Percentiles rank a stretch among this genome's conserved stretches.
Conservation (phyloP, 2,888 invertebrate species). For the Drosophila lutescens region DNA sequence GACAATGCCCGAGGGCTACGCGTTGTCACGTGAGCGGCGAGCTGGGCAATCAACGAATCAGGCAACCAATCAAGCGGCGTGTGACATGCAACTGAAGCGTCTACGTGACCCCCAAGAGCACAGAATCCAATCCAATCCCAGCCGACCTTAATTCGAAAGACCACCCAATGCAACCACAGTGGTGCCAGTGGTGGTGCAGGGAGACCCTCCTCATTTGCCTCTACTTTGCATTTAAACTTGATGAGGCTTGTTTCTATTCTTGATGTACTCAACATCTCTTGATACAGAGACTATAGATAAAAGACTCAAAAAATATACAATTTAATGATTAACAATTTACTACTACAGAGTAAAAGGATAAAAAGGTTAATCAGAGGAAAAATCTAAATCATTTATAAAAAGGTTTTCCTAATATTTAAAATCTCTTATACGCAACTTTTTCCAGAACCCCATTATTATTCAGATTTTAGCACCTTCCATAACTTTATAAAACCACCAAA, state of each 20-base stretch:
- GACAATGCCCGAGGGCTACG: constrained; percentile 50
- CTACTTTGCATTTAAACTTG: background rate
- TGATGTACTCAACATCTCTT: too few species aligned
- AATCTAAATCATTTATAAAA: too few species aligned
- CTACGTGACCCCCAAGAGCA: constrained; percentile 59
- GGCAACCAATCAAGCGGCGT: constrained; percentile 78
- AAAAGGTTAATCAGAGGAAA: too few species aligned
- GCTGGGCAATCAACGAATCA: constrained; percentile 67
- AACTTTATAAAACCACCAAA: background rate
- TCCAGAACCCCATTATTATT: background rate
- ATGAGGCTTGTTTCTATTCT: background rate
- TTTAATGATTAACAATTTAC: too few species aligned
- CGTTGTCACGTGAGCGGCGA: constrained; percentile 54
- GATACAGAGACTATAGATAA: too few species aligned
- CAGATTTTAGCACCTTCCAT: background rate
- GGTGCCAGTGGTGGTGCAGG: background rate
- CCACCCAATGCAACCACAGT: constrained; percentile 18
- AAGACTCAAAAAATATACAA: too few species aligned
- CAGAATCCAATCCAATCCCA: constrained; percentile 1
- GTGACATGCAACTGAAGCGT: constrained; percentile 76
- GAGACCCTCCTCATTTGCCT: background rate
- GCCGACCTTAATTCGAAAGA: too few species aligned
- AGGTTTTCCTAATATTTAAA: too few species aligned
- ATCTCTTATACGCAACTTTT: too few species aligned
- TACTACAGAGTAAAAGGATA: too few species aligned